Evolutionary conservation across 2,113 vertebrate species (phyloP), one percentile per base, ranked within the genome.

Genomic region (Centropus unirufus): DNA sequence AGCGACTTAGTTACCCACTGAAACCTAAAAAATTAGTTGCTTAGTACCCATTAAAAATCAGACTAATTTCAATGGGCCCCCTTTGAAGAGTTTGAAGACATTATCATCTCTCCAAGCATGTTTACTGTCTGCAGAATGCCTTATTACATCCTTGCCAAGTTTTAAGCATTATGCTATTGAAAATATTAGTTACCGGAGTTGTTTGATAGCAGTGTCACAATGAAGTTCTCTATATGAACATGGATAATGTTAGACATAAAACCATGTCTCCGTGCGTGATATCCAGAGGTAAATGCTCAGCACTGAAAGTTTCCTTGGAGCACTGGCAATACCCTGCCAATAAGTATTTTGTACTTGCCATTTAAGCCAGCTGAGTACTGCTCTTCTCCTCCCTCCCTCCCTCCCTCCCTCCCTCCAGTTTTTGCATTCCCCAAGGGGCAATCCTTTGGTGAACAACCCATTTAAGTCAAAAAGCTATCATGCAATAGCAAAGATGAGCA

Each of bases 111-210:
- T 97, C 93, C 82, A 91, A 95, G 82, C 79, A 93, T 91, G 92
- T 93, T 97, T 93, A 96, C 86, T 97, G 74, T 97, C 92, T 95
- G 93, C 91, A 97, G 95, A 97, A 97, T 74, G 95, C 97, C 95
- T 97, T 95, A 92, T 96, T 98, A 98, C 92, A 97, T 89, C 97
- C 97, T 97, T 97, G 94, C 97, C 97, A 98, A 97, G 97, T 98
- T 97, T 97, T 97, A 97, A 97, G 96, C 93, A 96, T 94, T 97
- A 96, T 85, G 96, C 98, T 98, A 96, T 97, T 97, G 97, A 98
- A 98, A 98, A 97, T 97, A 97, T 97, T 97, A 97, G 97, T 97
- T 95, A 97, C 94, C 95, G 95, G 92, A 94, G 76, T 88, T 94
- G 78, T 93, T 96, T 97, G 97, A 97, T 91, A 94, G 87, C 91